A percentile compares a stretch with the other conserved stretches of the same genome.
These are phyloP conservation scores for Gila robusta DNA, from an alignment of 2,797 vertebrate species.

Conservation along the genomic window DNA sequence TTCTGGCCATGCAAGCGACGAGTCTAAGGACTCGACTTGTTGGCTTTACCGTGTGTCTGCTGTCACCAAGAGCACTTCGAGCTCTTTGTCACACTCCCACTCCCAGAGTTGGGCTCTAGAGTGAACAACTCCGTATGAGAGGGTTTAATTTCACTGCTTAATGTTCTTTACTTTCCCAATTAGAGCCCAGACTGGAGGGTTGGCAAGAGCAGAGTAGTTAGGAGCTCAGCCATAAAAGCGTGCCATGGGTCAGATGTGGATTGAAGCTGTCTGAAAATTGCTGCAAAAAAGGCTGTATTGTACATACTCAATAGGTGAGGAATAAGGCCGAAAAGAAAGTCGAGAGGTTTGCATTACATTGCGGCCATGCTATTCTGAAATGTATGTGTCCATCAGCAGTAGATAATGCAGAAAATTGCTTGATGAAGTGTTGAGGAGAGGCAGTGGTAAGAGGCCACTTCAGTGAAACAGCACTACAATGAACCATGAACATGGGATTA, in stretches of 20 bases:
- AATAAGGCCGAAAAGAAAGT: slow-evolving; percentile 46
- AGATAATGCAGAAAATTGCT: slow-evolving; percentile 48
- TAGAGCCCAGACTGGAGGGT: slow-evolving; percentile 41
- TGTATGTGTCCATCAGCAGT: slow-evolving; percentile 28
- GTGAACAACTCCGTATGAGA: slow-evolving; percentile 44
- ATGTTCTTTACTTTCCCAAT: slow-evolving; percentile 52
- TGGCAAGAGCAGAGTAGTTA: slow-evolving; percentile 56
- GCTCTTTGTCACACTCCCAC: slow-evolving; percentile 39
- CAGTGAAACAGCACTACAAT: slow-evolving; percentile 33
- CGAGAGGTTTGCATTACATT: slow-evolving; percentile 54
- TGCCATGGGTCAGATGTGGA: slow-evolving; percentile 57
- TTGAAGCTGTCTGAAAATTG: slow-evolving; percentile 57
- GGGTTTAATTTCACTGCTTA: slow-evolving; percentile 62
- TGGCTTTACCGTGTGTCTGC: slow-evolving; percentile 46
- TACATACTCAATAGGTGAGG: slow-evolving; percentile 58
- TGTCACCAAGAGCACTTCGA: slow-evolving; percentile 35
- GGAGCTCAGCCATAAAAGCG: slow-evolving; percentile 58
- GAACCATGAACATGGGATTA: slow-evolving; percentile 19
- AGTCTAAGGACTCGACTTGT: slow-evolving; percentile 43
- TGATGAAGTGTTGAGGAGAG: slow-evolving; percentile 37
- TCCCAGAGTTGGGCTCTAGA: slow-evolving; percentile 37
- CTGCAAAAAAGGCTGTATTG: slow-evolving; percentile 50
- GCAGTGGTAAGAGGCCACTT: slow-evolving; percentile 44
- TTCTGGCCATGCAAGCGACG: slow-evolving; percentile 27
- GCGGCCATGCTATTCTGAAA: slow-evolving; percentile 40